Conservation (phyloP, 1,140 invertebrate genomes). For the Heterodera carotae region DNA sequence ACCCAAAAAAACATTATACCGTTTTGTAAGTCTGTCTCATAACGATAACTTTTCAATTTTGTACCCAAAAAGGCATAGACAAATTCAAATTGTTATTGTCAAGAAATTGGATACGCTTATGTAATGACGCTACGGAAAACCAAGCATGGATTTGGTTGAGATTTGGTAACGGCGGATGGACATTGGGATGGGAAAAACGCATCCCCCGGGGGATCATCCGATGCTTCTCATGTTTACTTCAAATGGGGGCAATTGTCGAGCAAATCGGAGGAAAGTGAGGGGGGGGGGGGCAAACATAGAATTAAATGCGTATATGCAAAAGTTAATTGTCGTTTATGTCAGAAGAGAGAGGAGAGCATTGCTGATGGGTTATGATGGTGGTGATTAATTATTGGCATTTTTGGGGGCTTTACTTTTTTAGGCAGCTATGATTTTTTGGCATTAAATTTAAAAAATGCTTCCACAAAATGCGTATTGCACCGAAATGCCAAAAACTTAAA, state of each 20-base stretch:
- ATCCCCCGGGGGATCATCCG: neutral
- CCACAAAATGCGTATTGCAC: too few relatives aligned
- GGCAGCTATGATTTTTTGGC: too few relatives aligned
- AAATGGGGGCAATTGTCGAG: constrained; percentile 4
- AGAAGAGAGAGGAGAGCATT: neutral
- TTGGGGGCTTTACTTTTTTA: neutral
- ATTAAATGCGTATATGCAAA: neutral
- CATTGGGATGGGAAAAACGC: neutral
- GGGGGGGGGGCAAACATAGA: neutral
- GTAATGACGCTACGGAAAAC: neutral
- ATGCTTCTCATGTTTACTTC: constrained; percentile 1
- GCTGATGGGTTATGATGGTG: too few relatives aligned
- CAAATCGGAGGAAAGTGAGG: neutral
- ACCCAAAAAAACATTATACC: too few relatives aligned
- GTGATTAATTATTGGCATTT: neutral
- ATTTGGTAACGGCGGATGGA: neutral
- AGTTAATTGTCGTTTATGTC: neutral
- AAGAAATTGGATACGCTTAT: constrained; percentile 3
- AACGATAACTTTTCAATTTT: too few relatives aligned
- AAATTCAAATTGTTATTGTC: neutral
- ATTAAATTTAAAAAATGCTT: too few relatives aligned
- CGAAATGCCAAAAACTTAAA: too few relatives aligned
- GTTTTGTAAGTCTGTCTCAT: too few relatives aligned
- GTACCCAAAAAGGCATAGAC: too few relatives aligned
- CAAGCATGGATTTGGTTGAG: constrained; percentile 1